Evolutionary conservation across 2,113 vertebrate genomes (phyloP).

Genomic region (Vicugna pacos): DNA sequence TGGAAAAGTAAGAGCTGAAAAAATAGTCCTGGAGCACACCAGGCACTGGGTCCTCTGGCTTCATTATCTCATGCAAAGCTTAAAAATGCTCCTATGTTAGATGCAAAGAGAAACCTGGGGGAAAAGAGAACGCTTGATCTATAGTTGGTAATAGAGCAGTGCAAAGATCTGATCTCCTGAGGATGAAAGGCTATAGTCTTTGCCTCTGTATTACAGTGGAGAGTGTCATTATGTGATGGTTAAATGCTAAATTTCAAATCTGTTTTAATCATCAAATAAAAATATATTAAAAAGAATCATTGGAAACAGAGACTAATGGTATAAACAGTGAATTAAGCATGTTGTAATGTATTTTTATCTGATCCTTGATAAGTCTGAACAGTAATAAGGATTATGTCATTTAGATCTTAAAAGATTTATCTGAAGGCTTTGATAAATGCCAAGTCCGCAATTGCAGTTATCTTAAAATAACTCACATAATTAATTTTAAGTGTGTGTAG

Average conservation of each 20-base stretch:
- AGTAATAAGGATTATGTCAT: conserved; percentile 48
- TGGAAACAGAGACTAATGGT: not conserved
- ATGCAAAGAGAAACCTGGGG: not conserved
- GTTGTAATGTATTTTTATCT: conserved; percentile 33
- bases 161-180: not conserved
- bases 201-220: not conserved
- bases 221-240: not conserved
- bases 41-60: not conserved
- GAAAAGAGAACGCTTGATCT: not conserved
- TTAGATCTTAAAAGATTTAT: conserved; percentile 56
- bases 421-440: conserved; percentile 61
- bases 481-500: conserved; percentile 39
- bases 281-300: not conserved
- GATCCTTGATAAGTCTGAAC: not conserved
- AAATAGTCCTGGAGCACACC: not conserved
- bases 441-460: conserved; percentile 56
- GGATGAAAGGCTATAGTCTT: not conserved
- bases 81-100: not conserved
- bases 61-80: not conserved
- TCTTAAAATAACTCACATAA: conserved; percentile 75
- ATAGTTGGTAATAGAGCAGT: not conserved
- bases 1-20: not conserved
- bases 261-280: not conserved
- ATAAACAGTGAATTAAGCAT: not conserved
- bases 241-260: not conserved